These are phyloP conservation scores for Coleophora deauratella DNA, from an alignment of 2,888 invertebrate species.

Conservation along the genomic window DNA sequence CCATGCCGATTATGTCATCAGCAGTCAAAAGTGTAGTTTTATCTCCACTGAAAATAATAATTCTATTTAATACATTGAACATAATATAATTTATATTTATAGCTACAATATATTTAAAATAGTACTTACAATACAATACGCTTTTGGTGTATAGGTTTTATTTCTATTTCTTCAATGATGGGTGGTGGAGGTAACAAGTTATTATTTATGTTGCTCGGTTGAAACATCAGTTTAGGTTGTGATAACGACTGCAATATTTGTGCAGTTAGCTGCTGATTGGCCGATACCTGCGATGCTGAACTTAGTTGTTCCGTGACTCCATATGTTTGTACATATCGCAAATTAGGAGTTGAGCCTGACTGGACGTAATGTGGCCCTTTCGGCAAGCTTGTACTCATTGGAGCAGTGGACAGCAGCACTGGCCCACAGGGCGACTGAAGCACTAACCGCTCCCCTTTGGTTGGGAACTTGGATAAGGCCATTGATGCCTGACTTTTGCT, in stretches of 20 bases:
- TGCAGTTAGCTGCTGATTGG: constrained; percentile 76
- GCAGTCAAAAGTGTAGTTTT: constrained; percentile 62
- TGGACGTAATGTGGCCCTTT: constrained; percentile 69
- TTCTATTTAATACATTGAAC: constrained; percentile 4
- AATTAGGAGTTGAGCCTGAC: constrained; percentile 58
- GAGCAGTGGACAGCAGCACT: constrained; percentile 57
- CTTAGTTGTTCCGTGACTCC: constrained; percentile 48
- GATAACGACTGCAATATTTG: constrained; percentile 76
- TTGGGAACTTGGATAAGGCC: constrained; percentile 44
- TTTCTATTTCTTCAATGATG: constrained; percentile 37
- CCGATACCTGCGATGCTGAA: constrained; percentile 66
- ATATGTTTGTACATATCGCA: constrained; percentile 62
- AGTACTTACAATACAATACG: constrained; percentile 63
- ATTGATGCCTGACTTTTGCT: constrained; percentile 38
- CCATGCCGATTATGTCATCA: constrained; percentile 67
- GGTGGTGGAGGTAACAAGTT: constrained; percentile 24
- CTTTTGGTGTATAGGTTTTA: constrained; percentile 49
- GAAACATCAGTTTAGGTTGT: constrained; percentile 58
- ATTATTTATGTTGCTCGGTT: constrained; percentile 35
- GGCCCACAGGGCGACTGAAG: constrained; percentile 64
- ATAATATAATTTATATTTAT: constrained; percentile 5
- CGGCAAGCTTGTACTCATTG: constrained; percentile 46
- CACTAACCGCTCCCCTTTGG: constrained; percentile 55
- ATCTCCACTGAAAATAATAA: constrained; percentile 54
- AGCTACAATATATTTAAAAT: constrained; percentile 2